phyloP scores from a whole-genome alignment of 1,140 invertebrate genomes.

The Diorhabda elongata region DNA sequence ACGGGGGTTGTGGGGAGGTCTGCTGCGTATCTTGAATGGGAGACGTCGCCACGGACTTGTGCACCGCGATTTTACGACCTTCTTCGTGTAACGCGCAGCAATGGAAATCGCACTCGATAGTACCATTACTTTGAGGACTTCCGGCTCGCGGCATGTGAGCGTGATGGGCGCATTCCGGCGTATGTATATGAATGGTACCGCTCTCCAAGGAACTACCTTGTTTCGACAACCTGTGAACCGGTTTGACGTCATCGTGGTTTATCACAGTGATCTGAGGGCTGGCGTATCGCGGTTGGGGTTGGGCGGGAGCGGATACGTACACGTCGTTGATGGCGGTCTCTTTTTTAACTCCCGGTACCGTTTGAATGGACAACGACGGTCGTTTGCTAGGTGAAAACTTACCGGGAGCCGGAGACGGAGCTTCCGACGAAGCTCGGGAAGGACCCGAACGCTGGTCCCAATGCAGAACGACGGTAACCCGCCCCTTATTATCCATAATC shows the following conservation, averaged over 20 bases:
- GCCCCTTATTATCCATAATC: slow-evolving; percentile 90
- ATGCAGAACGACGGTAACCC: slow-evolving; percentile 88
- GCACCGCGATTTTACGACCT: slow-evolving; percentile 82
- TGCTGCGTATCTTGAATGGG: slow-evolving; percentile 81
- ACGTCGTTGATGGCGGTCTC: slow-evolving; percentile 56
- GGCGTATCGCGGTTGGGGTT: slow-evolving; percentile 55
- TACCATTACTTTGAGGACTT: slow-evolving; percentile 56
- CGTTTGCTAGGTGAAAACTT: slow-evolving; percentile 65
- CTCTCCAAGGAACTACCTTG: slow-evolving; percentile 70
- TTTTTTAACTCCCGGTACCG: slow-evolving; percentile 57
- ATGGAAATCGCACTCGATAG: slow-evolving; percentile 87
- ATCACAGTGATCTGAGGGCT: slow-evolving; percentile 86
- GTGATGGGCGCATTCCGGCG: slow-evolving; percentile 75
- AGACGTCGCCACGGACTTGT: slow-evolving; percentile 83
- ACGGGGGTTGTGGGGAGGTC: slow-evolving; percentile 53
- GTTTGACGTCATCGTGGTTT: slow-evolving; percentile 72
- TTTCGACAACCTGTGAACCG: slow-evolving; percentile 55
- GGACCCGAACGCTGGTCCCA: slow-evolving; percentile 79
- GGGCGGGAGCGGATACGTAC: slow-evolving; percentile 48
- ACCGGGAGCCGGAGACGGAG: slow-evolving; percentile 49
- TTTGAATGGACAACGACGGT: slow-evolving; percentile 70
- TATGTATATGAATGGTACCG: slow-evolving; percentile 75
- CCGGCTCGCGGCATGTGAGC: slow-evolving; percentile 61
- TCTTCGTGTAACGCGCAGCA: slow-evolving; percentile 91
- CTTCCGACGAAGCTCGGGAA: slow-evolving; percentile 52